These are phyloP conservation scores for Sclerurus mexicanus DNA, from an alignment of 2,113 vertebrate genomes.

Conservation along the genomic window DNA sequence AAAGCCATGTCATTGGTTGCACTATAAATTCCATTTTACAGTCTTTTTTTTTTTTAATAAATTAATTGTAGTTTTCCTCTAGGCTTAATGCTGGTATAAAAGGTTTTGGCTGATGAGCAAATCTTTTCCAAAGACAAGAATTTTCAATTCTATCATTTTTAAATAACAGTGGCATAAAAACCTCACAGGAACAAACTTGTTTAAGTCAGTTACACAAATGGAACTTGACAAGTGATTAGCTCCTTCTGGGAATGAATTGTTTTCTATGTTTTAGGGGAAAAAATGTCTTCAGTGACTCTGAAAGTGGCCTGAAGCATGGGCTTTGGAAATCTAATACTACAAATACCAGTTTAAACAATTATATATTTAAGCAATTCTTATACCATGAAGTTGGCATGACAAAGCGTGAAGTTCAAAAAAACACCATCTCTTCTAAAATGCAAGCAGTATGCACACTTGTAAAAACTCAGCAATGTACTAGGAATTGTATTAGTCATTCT, in stretches of 20 bases:
- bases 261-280: neutral
- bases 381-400: neutral
- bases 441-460: neutral
- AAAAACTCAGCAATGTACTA: neutral
- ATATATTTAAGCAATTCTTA: neutral
- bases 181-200: constrained; percentile 32
- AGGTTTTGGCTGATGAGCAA: constrained; percentile 19
- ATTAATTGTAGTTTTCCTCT: constrained; percentile 39
- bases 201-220: constrained; percentile 40
- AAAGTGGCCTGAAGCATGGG: constrained; percentile 2
- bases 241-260: constrained; percentile 32
- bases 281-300: constrained; percentile 1
- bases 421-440: neutral
- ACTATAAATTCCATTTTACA: constrained; percentile 32
- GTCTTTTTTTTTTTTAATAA: neutral
- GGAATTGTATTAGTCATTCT: neutral
- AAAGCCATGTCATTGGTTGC: neutral
- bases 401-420: neutral
- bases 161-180: constrained; percentile 13
- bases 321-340: neutral
- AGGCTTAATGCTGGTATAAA: constrained; percentile 33
- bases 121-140: constrained; percentile 13
- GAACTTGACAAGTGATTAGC: constrained; percentile 50
- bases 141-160: constrained; percentile 28
- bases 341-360: constrained; percentile 14